Conservation (phyloP, 2,888 invertebrate genomes). For the Eucriotettix oculatus region DNA sequence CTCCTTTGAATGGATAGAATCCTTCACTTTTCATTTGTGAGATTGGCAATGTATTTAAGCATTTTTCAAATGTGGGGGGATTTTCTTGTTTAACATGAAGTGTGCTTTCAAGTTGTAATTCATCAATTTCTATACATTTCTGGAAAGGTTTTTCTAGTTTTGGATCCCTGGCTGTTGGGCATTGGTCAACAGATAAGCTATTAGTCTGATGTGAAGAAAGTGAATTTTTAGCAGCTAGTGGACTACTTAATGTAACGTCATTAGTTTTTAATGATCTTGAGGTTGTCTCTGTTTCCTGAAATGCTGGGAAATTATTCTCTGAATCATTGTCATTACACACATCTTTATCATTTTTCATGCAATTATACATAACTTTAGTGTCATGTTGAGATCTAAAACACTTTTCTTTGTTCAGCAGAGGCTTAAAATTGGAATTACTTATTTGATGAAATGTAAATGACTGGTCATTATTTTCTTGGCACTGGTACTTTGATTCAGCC, state of each 20-base stretch:
- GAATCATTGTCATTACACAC: too few species aligned
- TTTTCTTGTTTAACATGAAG: too few species aligned
- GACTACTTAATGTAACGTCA: neutral
- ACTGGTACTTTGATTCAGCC: too few species aligned
- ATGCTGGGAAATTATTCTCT: neutral
- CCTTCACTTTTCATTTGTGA: too few species aligned
- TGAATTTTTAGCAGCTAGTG: neutral
- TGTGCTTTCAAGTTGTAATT: neutral
- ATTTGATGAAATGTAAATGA: neutral
- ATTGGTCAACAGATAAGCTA: neutral
- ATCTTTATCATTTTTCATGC: neutral
- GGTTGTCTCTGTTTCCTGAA: neutral
- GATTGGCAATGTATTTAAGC: too few species aligned
- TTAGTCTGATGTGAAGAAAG: neutral
- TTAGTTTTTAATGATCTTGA: neutral
- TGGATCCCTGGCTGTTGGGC: neutral
- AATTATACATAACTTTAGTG: neutral
- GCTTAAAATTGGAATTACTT: neutral
- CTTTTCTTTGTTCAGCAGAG: neutral
- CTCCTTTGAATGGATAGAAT: constrained; percentile 35
- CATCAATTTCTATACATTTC: constrained; percentile 16
- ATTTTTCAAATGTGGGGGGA: too few species aligned
- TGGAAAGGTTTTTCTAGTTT: constrained; percentile 19
- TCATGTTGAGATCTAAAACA: neutral
- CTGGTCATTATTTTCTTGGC: neutral